Percentiles rank a stretch among this genome's conserved stretches.
These are phyloP conservation scores for Linurgus olivaceus DNA, from an alignment of 2,797 vertebrate genomes.

Conservation along the genomic window DNA sequence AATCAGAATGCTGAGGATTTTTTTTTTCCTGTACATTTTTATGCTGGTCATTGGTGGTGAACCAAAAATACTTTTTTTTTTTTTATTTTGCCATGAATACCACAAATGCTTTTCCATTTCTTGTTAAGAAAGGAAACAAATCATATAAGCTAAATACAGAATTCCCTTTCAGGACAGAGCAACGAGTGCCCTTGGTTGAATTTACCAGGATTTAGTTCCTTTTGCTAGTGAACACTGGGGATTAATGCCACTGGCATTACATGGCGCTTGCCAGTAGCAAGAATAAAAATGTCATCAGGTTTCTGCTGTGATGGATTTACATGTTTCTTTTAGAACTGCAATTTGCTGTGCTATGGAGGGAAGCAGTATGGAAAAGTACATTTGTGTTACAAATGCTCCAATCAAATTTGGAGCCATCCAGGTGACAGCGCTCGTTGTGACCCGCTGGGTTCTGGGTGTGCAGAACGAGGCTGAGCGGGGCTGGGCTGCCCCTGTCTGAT, in stretches of 20 bases:
- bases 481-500: not conserved
- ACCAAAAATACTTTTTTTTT: not conserved
- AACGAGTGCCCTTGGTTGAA: not conserved
- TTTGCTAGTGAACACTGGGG: not conserved
- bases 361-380: not conserved
- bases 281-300: not conserved
- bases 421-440: rapidly evolving
- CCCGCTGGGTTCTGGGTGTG: not conserved
- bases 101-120: not conserved
- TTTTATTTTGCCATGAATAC: not conserved
- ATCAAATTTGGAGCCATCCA: not conserved
- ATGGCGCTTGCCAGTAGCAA: not conserved
- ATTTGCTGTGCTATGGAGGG: not conserved
- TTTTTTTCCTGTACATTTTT: not conserved
- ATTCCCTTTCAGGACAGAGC: not conserved
- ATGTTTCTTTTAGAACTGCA: not conserved
- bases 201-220: not conserved
- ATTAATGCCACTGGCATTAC: not conserved
- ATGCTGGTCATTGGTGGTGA: not conserved
- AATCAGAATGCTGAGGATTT: not conserved
- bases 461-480: not conserved
- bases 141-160: not conserved
- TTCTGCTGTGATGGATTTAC: not conserved
- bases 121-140: not conserved
- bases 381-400: not conserved